Base-by-base conservation (phyloP, 2,113 vertebrate species). In the Blennius ocellaris region DNA sequence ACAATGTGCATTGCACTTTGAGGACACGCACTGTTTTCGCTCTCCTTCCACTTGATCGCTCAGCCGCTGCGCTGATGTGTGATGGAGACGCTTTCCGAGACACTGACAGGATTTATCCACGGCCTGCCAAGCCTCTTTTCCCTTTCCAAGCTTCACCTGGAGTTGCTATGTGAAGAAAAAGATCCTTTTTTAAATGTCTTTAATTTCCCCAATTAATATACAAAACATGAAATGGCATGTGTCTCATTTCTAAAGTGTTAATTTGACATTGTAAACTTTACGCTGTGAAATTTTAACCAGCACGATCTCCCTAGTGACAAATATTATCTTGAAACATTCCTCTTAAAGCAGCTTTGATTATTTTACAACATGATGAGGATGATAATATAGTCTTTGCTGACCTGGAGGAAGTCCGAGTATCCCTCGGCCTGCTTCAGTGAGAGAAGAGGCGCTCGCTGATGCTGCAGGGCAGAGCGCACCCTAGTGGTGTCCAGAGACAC, bases 331-430 rank as follows among this genome's bases (percentile, higher is more conserved):
- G 4, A 30, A 30, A 30, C 21, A 30, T 16, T 53, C 6, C 14
- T 71, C 8, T 30, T 40, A 3, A 36, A 39, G 37, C 11, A 39
- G 43, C 40, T 38, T 60, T 11, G 11, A 51, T 70, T 21, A 58
- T 51, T 39, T 2, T 5, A 2, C 7, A 8, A 39, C n/a, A 8
- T 54, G 7, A 14, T 47, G 8, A 54, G 1, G 38, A 41, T 30
- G 16, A 21, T 55, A 9, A 63, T 7, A 7, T 6, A 4, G 51
- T 38, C 37, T 37, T 2, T 43, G 6, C 79, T 86, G 91, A 99
- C 98, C 96, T 96, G 94, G 7, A 98, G 93, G 52, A 78, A 89
- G 73, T 94, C 88, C 67, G 93, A 57, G 21, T 93, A 86, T 11
- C 55, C 76, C 40, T 83, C 84, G 70, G 95, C 84, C 85, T 95